These are phyloP conservation scores for Peromyscus californicus DNA, from an alignment of 2,113 vertebrate genomes.

Conservation along the genomic window DNA sequence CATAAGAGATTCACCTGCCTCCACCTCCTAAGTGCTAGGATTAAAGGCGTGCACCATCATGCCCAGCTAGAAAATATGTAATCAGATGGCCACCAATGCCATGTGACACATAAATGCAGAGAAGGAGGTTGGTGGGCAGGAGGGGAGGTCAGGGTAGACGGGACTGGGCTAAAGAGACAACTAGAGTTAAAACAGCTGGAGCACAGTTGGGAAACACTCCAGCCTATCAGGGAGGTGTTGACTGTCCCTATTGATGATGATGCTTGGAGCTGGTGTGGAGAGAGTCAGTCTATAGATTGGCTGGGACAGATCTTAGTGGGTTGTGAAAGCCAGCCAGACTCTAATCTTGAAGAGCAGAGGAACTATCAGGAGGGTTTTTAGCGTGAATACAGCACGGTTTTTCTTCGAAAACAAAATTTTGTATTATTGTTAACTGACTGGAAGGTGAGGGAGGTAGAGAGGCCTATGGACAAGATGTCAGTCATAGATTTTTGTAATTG, in stretches of 20 bases:
- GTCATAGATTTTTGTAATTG: background rate
- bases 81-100: background rate
- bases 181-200: background rate
- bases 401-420: background rate
- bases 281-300: background rate
- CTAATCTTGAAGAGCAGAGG: background rate
- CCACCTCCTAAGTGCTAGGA: background rate
- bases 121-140: background rate
- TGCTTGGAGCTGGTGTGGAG: background rate
- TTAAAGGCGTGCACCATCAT: background rate
- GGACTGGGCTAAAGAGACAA: background rate
- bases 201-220: background rate
- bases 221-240: background rate
- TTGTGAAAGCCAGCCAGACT: background rate
- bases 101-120: background rate
- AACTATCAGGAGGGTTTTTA: background rate
- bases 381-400: background rate
- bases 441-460: background rate
- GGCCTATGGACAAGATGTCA: background rate
- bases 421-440: background rate
- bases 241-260: background rate
- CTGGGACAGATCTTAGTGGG: background rate
- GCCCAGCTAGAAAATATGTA: background rate
- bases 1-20: background rate
- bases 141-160: background rate